Evolutionary conservation across 2,113 vertebrate species (phyloP).

Genomic region (Pungitius pungitius): DNA sequence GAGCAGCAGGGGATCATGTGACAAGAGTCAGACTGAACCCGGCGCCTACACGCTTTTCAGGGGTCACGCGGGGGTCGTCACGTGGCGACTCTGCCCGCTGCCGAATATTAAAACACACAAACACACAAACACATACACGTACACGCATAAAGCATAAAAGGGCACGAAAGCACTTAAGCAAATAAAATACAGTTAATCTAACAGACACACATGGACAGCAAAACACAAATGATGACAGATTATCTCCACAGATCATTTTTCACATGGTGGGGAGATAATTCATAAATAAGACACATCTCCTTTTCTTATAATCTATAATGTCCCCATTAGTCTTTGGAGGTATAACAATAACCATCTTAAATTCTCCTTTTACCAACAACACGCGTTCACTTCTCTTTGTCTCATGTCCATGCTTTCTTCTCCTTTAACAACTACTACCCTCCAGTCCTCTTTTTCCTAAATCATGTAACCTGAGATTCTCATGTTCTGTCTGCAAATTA

Average conservation of each 20-base stretch:
- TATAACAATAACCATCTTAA: background rate
- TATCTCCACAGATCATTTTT: background rate
- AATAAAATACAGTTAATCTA: background rate
- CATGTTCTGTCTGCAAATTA: conserved; percentile 81
- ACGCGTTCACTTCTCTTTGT: conserved; percentile 8
- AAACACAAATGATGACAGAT: conserved; percentile 19
- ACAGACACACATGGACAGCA: conserved; percentile 16
- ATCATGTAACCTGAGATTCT: conserved; percentile 83
- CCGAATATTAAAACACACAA: conserved; percentile 45
- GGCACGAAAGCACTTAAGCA: conserved; percentile 19
- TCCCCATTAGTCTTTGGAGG: conserved; percentile 11
- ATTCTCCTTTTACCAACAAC: background rate
- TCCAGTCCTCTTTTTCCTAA: conserved; percentile 52
- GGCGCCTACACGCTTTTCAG: conserved; percentile 76
- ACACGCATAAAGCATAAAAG: background rate
- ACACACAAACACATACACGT: conserved; percentile 13
- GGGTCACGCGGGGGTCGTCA: conserved; percentile 72
- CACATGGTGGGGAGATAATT: background rate
- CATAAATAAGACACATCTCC: background rate
- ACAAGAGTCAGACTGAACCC: conserved; percentile 76
- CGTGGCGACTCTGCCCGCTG: conserved; percentile 67
- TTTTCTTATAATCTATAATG: conserved; percentile 2
- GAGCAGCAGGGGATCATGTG: conserved; percentile 78
- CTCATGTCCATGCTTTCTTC: conserved; percentile 1
- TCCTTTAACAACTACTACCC: too few species aligned